Conservation (phyloP, 2,797 vertebrate species). For the Poliocrania exsul region DNA sequence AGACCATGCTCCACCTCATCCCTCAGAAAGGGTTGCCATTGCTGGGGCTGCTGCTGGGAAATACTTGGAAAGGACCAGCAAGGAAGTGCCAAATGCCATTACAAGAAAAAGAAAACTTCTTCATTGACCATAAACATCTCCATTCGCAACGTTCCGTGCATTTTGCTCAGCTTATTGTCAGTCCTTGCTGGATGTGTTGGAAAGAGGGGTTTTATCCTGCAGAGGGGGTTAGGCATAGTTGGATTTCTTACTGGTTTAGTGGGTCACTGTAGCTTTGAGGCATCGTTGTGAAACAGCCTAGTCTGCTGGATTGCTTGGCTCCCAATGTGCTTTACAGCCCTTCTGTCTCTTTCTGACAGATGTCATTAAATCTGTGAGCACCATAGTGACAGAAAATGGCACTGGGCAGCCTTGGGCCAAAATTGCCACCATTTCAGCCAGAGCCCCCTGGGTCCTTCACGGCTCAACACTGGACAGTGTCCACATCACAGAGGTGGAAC, state of each 20-base stretch:
- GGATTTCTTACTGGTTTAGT: not conserved
- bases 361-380: conserved; percentile 76
- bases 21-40: not conserved
- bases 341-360: conserved; percentile 67
- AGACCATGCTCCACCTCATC: accelerated
- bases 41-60: not conserved
- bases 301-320: not conserved
- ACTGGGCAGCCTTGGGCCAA: conserved; percentile 67
- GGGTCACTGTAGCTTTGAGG: not conserved
- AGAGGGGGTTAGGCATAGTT: not conserved
- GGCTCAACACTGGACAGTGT: conserved; percentile 76
- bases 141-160: accelerated
- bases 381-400: conserved; percentile 51
- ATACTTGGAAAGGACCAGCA: not conserved
- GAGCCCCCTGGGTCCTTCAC: conserved; percentile 79
- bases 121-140: not conserved
- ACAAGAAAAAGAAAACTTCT: not conserved
- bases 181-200: not conserved
- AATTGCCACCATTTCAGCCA: conserved; percentile 69
- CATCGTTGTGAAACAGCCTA: not conserved
- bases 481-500: conserved; percentile 79
- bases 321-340: not conserved
- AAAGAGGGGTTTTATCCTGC: not conserved
- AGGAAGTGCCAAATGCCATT: not conserved
- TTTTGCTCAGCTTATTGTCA: not conserved